These are phyloP conservation scores for Anolis carolinensis DNA, from an alignment of 2,113 vertebrate species.

Conservation along the genomic window DNA sequence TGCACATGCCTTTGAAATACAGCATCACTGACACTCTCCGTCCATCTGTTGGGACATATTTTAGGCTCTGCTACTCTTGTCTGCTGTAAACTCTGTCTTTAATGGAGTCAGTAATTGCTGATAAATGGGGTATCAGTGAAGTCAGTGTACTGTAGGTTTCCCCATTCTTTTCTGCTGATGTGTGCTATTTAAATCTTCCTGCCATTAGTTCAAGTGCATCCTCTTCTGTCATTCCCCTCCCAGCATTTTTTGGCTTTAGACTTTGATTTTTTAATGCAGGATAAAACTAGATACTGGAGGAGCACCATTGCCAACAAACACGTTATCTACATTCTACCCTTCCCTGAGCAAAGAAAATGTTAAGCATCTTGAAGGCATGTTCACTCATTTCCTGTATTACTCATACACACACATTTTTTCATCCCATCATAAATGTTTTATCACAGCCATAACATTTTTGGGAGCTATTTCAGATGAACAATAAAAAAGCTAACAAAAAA, in stretches of 20 bases:
- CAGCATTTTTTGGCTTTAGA: constrained; percentile 61
- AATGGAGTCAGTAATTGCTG: constrained; percentile 90
- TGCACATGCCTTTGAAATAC: constrained; percentile 90
- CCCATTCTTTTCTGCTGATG: constrained; percentile 85
- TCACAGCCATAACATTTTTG: constrained; percentile 27
- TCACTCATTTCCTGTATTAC: constrained; percentile 47
- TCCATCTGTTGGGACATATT: constrained; percentile 89
- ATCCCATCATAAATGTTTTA: constrained; percentile 49
- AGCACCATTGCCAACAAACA: constrained; percentile 69
- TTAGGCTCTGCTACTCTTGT: constrained; percentile 81
- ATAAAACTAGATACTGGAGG: constrained; percentile 53
- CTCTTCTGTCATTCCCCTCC: constrained; percentile 62
- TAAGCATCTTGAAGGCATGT: constrained; percentile 31
- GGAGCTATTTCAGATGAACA: constrained; percentile 45
- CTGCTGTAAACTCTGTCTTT: constrained; percentile 87
- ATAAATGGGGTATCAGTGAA: constrained; percentile 90
- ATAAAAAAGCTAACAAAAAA: constrained; percentile 37
- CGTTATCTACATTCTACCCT: constrained; percentile 65
- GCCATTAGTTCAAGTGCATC: constrained; percentile 74
- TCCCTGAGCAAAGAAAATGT: constrained; percentile 52
- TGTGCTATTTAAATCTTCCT: constrained; percentile 76
- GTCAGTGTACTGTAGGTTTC: constrained; percentile 84
- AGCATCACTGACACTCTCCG: constrained; percentile 88
- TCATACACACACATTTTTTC: constrained; percentile 47
- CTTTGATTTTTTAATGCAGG: constrained; percentile 55